Percentiles rank a stretch among this genome's conserved stretches.
Conservation (phyloP, 1,140 invertebrate species). For the Battus philenor region DNA sequence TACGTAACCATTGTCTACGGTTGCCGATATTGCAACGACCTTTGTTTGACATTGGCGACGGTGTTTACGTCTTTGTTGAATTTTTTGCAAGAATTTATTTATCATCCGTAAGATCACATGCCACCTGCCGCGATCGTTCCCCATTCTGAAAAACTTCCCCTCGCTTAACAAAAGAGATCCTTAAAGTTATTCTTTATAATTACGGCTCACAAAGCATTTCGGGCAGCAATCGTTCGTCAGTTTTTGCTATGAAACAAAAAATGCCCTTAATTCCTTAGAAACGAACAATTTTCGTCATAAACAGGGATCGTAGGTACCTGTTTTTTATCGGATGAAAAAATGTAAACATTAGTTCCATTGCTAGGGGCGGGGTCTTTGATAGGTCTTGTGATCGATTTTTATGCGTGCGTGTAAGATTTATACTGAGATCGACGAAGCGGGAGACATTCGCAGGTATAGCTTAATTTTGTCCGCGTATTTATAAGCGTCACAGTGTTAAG, state of each 20-base stretch:
- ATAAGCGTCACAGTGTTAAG: no score
- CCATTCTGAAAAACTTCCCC: constrained; percentile 68
- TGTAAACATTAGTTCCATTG: constrained; percentile 60
- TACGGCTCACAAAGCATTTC: constrained; percentile 62
- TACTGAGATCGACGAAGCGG: no score
- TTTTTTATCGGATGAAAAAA: constrained; percentile 53
- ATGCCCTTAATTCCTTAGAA: constrained; percentile 53
- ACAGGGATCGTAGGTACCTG: constrained; percentile 39
- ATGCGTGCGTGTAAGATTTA: no score
- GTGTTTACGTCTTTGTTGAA: constrained; percentile 57
- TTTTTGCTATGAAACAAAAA: constrained; percentile 59
- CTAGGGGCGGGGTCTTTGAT: constrained; percentile 22
- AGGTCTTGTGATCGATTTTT: constrained; percentile 29
- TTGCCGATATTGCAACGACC: constrained; percentile 34
- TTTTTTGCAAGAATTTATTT: constrained; percentile 61
- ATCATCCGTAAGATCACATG: constrained; percentile 59
- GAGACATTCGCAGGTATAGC: no score
- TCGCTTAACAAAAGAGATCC: constrained; percentile 59
- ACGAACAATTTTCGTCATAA: constrained; percentile 47
- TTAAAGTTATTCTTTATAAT: constrained; percentile 73
- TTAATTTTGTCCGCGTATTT: no score
- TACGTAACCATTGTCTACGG: no score
- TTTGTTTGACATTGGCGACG: constrained; percentile 61
- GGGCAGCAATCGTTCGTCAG: constrained; percentile 42
- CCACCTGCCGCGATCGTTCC: constrained; percentile 73